Conservation (phyloP, 1,140 invertebrate species). For the Ceratosolen solmsi region DNA sequence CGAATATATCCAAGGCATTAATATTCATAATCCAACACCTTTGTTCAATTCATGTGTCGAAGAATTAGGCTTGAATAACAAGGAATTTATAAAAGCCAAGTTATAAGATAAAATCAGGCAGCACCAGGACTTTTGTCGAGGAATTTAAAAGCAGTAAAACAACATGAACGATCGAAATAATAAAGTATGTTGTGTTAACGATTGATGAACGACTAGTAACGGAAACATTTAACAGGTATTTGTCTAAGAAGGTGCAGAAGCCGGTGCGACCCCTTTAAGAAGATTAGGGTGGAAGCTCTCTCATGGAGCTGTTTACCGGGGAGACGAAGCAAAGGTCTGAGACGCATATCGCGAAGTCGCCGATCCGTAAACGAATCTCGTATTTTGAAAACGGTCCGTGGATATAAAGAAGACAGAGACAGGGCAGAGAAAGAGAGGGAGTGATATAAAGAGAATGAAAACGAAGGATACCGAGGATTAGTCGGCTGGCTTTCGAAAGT, state of each 20-base stretch:
- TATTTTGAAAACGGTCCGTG: slow-evolving; percentile 51
- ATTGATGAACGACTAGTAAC: slow-evolving; percentile 2
- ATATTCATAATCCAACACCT: no score
- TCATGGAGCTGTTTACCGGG: slow-evolving; percentile 37
- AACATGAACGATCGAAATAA: slow-evolving; percentile 10
- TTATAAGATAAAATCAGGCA: not conserved
- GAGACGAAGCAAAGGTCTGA: not conserved
- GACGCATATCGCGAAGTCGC: slow-evolving; percentile 10
- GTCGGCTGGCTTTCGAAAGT: slow-evolving; percentile 40
- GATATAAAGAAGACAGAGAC: slow-evolving; percentile 53
- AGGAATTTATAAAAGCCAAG: not conserved
- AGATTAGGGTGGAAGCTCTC: slow-evolving; percentile 57
- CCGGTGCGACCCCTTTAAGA: slow-evolving; percentile 56
- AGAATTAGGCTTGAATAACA: no score
- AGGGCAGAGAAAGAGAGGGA: not conserved
- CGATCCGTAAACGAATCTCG: slow-evolving; percentile 56
- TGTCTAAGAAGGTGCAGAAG: slow-evolving; percentile 39
- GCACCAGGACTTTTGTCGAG: not conserved
- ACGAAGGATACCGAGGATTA: slow-evolving; percentile 37
- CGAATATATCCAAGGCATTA: no score
- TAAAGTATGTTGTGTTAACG: slow-evolving; percentile 17
- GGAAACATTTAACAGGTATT: slow-evolving; percentile 36
- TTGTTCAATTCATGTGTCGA: no score
- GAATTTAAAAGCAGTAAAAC: not conserved
- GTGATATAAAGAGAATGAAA: slow-evolving; percentile 42